phyloP scores from a whole-genome alignment of 2,888 invertebrate genomes.

The Limnephilus lunatus region DNA sequence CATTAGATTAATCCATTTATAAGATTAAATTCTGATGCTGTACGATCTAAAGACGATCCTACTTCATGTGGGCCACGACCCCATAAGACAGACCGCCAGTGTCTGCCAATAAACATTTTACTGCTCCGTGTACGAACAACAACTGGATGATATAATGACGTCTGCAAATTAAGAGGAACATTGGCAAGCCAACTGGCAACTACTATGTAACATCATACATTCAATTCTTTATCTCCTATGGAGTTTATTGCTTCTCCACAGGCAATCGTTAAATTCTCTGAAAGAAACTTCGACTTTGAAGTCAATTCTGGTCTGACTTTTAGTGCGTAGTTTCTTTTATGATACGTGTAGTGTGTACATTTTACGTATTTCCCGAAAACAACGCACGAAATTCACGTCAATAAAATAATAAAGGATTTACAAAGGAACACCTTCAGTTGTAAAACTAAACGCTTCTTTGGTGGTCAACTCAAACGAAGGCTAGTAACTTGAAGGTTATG shows the following conservation, averaged over 20 bases:
- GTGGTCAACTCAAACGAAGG: not conserved
- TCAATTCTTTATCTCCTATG: conserved; percentile 6
- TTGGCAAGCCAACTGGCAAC: not conserved
- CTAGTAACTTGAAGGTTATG: not conserved
- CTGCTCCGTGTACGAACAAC: not conserved
- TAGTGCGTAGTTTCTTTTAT: not conserved
- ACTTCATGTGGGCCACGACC: not conserved
- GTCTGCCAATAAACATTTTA: conserved; percentile 32
- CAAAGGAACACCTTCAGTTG: not conserved
- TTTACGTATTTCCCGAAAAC: not conserved
- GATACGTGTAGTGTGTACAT: not conserved
- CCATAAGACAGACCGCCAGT: not conserved
- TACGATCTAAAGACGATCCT: not conserved
- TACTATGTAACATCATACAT: not conserved
- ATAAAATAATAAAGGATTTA: not conserved
- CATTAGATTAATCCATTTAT: not conserved
- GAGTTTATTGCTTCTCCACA: not conserved
- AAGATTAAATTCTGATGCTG: not conserved
- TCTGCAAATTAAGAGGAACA: not conserved
- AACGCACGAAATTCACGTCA: not conserved
- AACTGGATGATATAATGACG: conserved; percentile 9
- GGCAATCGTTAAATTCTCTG: not conserved
- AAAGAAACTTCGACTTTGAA: not conserved
- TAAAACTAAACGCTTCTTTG: not conserved
- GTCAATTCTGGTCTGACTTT: conserved; percentile 2